Evolutionary conservation across 2,888 invertebrate genomes (phyloP).

Genomic region (Acleris emargana): DNA sequence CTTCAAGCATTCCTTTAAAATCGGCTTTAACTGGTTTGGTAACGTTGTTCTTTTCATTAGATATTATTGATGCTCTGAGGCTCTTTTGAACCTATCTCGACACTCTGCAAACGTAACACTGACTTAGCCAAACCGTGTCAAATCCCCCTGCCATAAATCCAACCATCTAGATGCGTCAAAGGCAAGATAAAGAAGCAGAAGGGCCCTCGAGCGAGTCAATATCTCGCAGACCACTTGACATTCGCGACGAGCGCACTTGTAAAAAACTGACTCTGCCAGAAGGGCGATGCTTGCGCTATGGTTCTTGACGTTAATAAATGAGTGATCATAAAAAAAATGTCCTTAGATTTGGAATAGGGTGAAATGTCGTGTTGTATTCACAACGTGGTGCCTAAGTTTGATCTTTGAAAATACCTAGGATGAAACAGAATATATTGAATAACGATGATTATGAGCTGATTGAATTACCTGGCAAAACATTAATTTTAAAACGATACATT

Average conservation of each 20-base stretch:
- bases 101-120: neutral
- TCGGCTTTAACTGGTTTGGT: too few species aligned
- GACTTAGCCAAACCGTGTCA: neutral
- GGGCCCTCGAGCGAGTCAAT: constrained; percentile 44
- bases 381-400: too few species aligned
- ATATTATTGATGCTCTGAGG: too few species aligned
- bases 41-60: too few species aligned
- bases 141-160: constrained; percentile 24
- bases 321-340: neutral
- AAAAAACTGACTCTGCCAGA: constrained; percentile 56
- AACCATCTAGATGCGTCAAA: constrained; percentile 19
- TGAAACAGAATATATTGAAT: too few species aligned
- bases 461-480: too few species aligned
- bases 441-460: too few species aligned
- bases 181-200: constrained; percentile 28
- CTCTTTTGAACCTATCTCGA: too few species aligned
- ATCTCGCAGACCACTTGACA: constrained; percentile 55
- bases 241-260: constrained; percentile 49
- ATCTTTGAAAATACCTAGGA: too few species aligned
- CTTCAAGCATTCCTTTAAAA: too few species aligned
- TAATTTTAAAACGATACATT: too few species aligned
- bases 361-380: neutral
- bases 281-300: constrained; percentile 21
- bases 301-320: constrained; percentile 8
- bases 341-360: neutral